These are phyloP conservation scores for Tetraneura akinire DNA, from an alignment of 1,140 invertebrate species.

Conservation along the genomic window DNA sequence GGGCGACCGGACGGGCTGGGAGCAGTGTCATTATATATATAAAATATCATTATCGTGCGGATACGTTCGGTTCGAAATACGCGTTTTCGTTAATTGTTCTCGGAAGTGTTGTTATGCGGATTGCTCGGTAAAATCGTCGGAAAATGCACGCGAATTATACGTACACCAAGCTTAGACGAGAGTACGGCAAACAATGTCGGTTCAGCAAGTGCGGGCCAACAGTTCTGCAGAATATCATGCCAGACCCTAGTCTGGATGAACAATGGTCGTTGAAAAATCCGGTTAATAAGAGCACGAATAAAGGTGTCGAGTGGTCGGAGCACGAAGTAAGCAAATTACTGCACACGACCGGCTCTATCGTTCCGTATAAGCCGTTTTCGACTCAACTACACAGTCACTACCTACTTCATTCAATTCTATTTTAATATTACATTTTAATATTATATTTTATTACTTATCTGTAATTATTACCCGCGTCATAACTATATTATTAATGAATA, in stretches of 20 bases:
- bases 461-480: too few species aligned
- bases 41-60: too few species aligned
- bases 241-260: slow-evolving; percentile 6
- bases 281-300: slow-evolving; percentile 1
- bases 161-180: slow-evolving; percentile 20
- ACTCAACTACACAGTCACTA: too few species aligned
- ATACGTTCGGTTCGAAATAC: too few species aligned
- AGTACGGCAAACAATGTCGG: slow-evolving; percentile 6
- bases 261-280: slow-evolving; percentile 4
- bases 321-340: slow-evolving; percentile 33
- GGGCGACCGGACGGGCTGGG: neutral
- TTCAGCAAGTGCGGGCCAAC: neutral
- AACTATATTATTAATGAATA: too few species aligned
- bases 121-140: neutral
- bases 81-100: too few species aligned
- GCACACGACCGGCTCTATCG: too few species aligned
- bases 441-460: too few species aligned
- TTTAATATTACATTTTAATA: too few species aligned
- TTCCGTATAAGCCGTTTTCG: too few species aligned
- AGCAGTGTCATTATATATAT: neutral
- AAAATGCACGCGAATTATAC: slow-evolving; percentile 6
- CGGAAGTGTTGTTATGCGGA: too few species aligned
- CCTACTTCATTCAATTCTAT: too few species aligned
- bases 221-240: neutral
- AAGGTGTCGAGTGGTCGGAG: slow-evolving; percentile 4